Percentiles rank a stretch among this genome's conserved stretches.
Evolutionary conservation across 1,140 invertebrate species (phyloP).

Genomic region (Dryas iulia): DNA sequence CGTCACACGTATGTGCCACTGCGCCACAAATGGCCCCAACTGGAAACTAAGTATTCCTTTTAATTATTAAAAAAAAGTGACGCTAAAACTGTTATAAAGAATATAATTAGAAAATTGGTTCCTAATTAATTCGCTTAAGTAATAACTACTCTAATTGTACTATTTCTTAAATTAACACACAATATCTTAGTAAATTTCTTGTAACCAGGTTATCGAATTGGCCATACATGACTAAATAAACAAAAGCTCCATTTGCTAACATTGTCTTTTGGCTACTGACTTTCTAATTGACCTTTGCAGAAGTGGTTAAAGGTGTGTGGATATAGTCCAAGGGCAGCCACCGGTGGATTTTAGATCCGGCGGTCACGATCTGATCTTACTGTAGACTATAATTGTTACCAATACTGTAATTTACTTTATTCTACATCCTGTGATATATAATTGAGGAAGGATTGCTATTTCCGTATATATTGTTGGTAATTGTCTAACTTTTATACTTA

Average conservation of each 20-base stretch:
- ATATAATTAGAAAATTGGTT: no score
- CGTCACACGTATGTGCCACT: no score
- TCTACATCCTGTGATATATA: conserved; percentile 30
- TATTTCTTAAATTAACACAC: no score
- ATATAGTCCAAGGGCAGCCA: conserved; percentile 72
- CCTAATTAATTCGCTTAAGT: no score
- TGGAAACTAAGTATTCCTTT: no score
- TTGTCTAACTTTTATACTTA: not conserved
- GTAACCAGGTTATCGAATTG: no score
- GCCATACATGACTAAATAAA: no score
- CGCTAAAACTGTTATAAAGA: no score
- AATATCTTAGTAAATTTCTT: no score
- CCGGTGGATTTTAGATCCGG: conserved; percentile 62
- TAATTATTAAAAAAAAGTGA: no score
- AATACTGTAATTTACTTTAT: conserved; percentile 35
- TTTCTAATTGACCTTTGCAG: conserved; percentile 74
- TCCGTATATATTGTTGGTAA: not conserved
- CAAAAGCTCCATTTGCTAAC: conserved; percentile 4
- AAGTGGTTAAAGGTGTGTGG: conserved; percentile 51
- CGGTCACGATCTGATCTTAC: conserved; percentile 58
- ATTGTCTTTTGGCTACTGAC: conserved; percentile 44
- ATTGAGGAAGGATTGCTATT: not conserved
- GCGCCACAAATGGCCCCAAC: no score
- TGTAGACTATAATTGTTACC: conserved; percentile 48
- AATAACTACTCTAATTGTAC: no score